Percentiles rank a stretch among this genome's conserved stretches.
phyloP scores from a whole-genome alignment of 2,113 vertebrate species.

The Myrmecophaga tridactyla region DNA sequence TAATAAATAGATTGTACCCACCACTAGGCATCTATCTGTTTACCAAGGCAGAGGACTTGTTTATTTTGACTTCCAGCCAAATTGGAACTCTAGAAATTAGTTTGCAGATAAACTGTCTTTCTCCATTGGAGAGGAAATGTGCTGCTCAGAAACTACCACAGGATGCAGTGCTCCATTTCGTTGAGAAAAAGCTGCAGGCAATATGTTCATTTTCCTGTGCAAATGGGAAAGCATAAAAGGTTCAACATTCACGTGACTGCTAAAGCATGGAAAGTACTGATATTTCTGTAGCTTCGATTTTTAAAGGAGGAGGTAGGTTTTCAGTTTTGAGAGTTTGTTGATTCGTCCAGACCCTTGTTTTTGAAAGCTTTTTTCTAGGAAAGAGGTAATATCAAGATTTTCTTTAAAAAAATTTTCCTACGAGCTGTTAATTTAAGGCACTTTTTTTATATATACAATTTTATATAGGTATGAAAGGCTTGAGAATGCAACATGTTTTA shows the following conservation, averaged over 20 bases:
- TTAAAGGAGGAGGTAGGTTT: background rate
- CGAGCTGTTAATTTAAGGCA: background rate
- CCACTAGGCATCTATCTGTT: background rate
- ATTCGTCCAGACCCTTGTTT: background rate
- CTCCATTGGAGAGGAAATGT: background rate
- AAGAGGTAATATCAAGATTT: constrained; percentile 12
- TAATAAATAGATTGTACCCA: background rate
- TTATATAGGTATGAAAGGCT: background rate
- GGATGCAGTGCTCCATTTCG: background rate
- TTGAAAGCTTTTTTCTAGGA: background rate
- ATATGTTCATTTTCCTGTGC: background rate
- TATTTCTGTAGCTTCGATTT: background rate
- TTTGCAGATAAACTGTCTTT: constrained; percentile 39
- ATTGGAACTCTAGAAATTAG: constrained; percentile 48
- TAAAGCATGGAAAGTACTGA: background rate
- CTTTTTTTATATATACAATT: background rate
- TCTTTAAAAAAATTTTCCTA: background rate
- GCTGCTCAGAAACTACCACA: background rate
- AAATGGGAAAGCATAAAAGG: background rate
- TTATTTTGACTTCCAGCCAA: constrained; percentile 52
- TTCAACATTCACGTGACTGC: background rate
- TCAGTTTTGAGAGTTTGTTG: background rate
- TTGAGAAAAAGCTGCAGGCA: background rate
- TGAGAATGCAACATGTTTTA: background rate
- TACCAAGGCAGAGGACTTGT: background rate